Base-by-base conservation (phyloP, 2,797 vertebrate species). In the Onychomys torridus region DNA sequence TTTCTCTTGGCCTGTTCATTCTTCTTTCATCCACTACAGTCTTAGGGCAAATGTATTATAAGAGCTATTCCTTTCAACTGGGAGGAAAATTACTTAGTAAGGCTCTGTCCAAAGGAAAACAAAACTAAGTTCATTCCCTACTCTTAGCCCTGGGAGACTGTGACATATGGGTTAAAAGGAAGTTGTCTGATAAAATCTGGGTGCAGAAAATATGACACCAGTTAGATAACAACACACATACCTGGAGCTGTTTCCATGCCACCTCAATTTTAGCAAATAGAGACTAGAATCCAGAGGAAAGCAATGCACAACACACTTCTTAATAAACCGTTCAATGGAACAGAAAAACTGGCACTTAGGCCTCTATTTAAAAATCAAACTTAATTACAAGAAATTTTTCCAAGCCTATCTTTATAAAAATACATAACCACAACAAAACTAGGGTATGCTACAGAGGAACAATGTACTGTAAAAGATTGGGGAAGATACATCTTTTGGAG, bases 61-160 rank as follows among this genome's bases (percentile, higher is more conserved):
- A n/a, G 52, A n/a, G 52, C 1, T 3, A 69, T 86, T 61, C 8
- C 10, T 94, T 83, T 77, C 19, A 91, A 83, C 32, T 8, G n/a
- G 81, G 29, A 79, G 0, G 17, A 91, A 97, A 83, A 79, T 40
- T 32, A 84, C 83, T 97, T 57, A 29, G 8, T 61, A 81, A 95
- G 25, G 0, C 7, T 94, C 84, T 94, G 57, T 75, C 61, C 92
- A 79, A 76, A 78, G 23, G 14, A 13, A 75, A 90, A 96, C 59
- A 96, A 90, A 82, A 92, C 89, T 57, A 49, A 77, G 4, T 71
- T 79, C 83, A 81, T 29, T 29, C 23, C 84, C 0, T 5, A 59
- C 25, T 87, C 43, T 76, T 37, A 71, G 10, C 5, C 12, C 49
- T 71, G 12, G 29, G 52, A 93, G 9, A 27, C 34, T 29, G 6